Conservation (phyloP, 2,113 vertebrate genomes). For the Girardinichthys multiradiatus region DNA sequence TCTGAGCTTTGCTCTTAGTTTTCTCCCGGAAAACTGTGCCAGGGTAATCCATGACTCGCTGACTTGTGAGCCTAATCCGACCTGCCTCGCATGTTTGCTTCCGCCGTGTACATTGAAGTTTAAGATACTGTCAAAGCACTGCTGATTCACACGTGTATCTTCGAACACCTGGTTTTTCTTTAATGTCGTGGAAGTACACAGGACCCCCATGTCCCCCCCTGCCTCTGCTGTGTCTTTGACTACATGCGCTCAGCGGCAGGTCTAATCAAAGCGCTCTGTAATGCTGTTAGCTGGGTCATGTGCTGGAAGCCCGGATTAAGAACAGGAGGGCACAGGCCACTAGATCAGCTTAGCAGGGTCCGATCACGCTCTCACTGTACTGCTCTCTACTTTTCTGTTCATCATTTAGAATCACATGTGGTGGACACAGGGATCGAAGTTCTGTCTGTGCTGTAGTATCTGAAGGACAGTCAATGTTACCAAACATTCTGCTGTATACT, state of each 20-base stretch:
- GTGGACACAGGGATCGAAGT: slow-evolving; percentile 8
- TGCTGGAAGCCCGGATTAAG: slow-evolving; percentile 76
- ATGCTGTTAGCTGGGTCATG: slow-evolving; percentile 79
- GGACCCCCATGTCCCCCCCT: slow-evolving; percentile 19
- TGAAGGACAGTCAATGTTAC: background rate
- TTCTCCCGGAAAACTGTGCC: slow-evolving; percentile 45
- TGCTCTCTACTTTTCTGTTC: background rate
- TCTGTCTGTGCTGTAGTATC: background rate
- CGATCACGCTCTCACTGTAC: slow-evolving; percentile 20
- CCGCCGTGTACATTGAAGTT: background rate
- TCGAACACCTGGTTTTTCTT: slow-evolving; percentile 32
- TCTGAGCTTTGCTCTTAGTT: slow-evolving; percentile 47
- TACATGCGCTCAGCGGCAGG: slow-evolving; percentile 59
- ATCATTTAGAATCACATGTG: slow-evolving; percentile 6
- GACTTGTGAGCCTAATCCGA: slow-evolving; percentile 59
- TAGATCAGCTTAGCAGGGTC: slow-evolving; percentile 61
- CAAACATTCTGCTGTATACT: background rate
- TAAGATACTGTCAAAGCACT: slow-evolving; percentile 10
- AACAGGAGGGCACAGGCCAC: slow-evolving; percentile 69
- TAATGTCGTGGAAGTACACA: slow-evolving; percentile 27
- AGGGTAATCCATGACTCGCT: slow-evolving; percentile 65
- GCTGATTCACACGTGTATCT: slow-evolving; percentile 15
- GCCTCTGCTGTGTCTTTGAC: background rate
- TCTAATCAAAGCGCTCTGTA: slow-evolving; percentile 75
- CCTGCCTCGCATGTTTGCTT: slow-evolving; percentile 31